Conservation (phyloP, 2,888 invertebrate genomes). For the Nezara viridula region DNA sequence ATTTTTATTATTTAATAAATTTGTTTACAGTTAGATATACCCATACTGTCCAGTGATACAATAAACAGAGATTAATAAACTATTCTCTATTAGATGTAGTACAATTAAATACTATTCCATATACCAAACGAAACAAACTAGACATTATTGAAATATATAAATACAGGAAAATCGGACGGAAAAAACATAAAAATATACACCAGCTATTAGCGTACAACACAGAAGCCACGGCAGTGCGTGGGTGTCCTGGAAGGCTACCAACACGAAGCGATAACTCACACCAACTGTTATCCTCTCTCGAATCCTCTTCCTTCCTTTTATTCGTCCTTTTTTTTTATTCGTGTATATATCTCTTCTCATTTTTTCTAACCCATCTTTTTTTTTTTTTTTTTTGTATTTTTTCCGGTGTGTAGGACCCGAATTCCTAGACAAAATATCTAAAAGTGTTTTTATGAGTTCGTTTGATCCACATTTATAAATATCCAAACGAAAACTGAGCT, state of each 20-base stretch:
- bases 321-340: neutral
- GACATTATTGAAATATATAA: neutral
- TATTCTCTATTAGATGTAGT: too few relatives aligned
- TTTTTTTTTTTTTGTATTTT: too few relatives aligned
- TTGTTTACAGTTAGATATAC: too few relatives aligned
- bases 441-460: neutral
- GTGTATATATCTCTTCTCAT: neutral
- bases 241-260: constrained; percentile 43
- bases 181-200: neutral
- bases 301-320: neutral
- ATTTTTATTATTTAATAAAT: too few relatives aligned
- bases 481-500: neutral
- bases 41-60: too few relatives aligned
- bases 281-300: constrained; percentile 1
- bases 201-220: neutral
- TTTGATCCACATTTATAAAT: constrained; percentile 32
- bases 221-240: constrained; percentile 29
- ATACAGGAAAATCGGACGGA: neutral
- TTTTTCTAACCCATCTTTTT: neutral
- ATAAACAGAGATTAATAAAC: too few relatives aligned
- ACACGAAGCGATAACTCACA: constrained; percentile 27
- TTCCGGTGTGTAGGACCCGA: neutral
- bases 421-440: constrained; percentile 21
- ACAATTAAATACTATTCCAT: too few relatives aligned
- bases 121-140: neutral